These are phyloP conservation scores for Echinometra lucunter DNA, from an alignment of 53 echinoderm and acorn worm species.

Conservation along the genomic window DNA sequence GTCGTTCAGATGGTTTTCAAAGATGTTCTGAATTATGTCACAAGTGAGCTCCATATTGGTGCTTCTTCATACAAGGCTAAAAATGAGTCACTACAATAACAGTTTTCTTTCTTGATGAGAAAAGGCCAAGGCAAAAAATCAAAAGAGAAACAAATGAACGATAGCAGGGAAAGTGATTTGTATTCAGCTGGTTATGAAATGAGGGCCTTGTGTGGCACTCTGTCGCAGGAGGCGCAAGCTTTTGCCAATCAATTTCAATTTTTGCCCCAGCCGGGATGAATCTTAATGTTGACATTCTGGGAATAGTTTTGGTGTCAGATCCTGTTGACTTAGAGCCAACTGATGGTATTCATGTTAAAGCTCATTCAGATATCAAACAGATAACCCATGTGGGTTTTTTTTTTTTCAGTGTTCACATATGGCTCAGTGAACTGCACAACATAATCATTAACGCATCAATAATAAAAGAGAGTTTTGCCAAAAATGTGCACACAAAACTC, in stretches of 20 bases:
- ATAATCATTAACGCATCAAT: no score
- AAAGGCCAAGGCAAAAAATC: not conserved
- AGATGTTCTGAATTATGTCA: conserved; percentile 39
- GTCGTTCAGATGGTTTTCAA: conserved; percentile 9
- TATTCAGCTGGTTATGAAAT: conserved; percentile 36
- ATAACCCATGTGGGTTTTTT: no score
- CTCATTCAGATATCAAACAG: no score
- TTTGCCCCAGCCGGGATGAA: conserved; percentile 18
- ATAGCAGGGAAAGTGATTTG: conserved; percentile 15
- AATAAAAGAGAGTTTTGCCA: no score
- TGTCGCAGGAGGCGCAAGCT: not conserved
- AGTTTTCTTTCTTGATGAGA: conserved; percentile 5
- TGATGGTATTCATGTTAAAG: conserved; percentile 14
- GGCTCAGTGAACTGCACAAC: no score
- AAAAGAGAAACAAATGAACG: not conserved
- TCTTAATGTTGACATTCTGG: conserved; percentile 47
- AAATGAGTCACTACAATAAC: conserved; percentile 42
- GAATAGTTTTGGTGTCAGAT: conserved; percentile 30
- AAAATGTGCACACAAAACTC: no score
- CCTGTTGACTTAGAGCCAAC: not conserved
- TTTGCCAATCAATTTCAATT: conserved; percentile 61
- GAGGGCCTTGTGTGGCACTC: not conserved
- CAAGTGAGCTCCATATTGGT: conserved; percentile 1
- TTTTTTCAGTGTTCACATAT: no score
- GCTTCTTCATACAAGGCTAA: not conserved